Base-by-base conservation (phyloP, 2,797 vertebrate species). In the Denticeps clupeoides region DNA sequence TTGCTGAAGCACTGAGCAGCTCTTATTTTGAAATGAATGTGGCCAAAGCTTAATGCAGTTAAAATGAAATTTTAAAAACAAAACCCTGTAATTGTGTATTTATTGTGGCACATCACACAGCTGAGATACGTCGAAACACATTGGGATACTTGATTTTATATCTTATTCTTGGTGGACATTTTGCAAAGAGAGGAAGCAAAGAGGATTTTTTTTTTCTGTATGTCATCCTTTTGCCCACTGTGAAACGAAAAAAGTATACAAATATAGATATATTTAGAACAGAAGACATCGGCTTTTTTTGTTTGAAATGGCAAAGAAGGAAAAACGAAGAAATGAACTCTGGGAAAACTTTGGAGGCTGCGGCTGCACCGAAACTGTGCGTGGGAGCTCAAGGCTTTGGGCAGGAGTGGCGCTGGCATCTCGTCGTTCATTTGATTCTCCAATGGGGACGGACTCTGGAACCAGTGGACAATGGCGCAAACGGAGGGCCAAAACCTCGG, bases 11-110 rank as follows among this genome's bases (percentile, higher is more conserved):
- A 88, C 87, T 86, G 87, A 89, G 83, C 77, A 75, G 82, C 85
- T 87, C 82, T 80, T 83, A 82, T 75, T 76, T 68, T 82, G 78
- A 86, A 75, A 79, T 87, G 82, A 88, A 90, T 88, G 86, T 90
- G 90, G 89, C 89, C 89, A 88, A 89, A 91, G 89, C 88, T 89
- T 90, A 86, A 77, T 87, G 85, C 78, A 72, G 80, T 79, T 82
- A 70, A 86, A 81, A 86, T 83, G 70, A 81, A 74, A 81, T 67
- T n/a, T n/a, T n/a, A 51, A 47, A 62, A 59, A 47, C 74, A 71
- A 58, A 68, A 65, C 78, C 69, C 67, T 60, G 79, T 63, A 72
- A 79, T 66, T 83, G 81, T 82, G 78, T 84, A 84, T 84, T 84
- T 82, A 83, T 81, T 78, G 73, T 67, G 80, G 75, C 79, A 70